Percentiles rank a stretch among this genome's conserved stretches.
Conservation (phyloP, 2,113 vertebrate species). For the Aramus guarauna region DNA sequence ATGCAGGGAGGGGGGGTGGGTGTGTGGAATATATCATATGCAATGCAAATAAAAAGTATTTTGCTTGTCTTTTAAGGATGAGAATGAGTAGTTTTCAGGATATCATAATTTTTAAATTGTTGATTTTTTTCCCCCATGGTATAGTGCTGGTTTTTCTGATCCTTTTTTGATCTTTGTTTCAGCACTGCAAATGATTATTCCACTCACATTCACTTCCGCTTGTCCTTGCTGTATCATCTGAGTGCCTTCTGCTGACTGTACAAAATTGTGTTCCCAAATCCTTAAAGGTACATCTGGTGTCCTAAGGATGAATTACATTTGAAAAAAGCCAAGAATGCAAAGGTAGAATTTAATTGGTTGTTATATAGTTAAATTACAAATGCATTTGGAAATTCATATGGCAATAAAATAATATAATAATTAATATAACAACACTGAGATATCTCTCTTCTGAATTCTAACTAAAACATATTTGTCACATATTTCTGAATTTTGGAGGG, state of each 20-base stretch:
- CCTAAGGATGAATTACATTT: background rate
- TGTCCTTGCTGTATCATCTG: background rate
- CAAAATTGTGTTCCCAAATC: background rate
- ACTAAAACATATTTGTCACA: background rate
- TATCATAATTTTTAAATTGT: background rate
- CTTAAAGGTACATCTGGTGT: background rate
- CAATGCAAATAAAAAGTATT: background rate
- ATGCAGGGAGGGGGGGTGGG: too few species aligned
- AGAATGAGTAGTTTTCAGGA: background rate
- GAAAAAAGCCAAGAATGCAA: background rate
- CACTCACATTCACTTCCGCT: background rate
- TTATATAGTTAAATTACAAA: background rate
- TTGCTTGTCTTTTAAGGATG: background rate
- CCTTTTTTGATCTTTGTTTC: background rate
- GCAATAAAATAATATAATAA: background rate
- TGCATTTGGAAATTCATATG: background rate
- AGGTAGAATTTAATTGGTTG: background rate
- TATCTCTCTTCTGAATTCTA: background rate
- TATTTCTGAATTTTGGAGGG: background rate
- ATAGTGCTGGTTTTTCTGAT: background rate
- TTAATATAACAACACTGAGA: background rate
- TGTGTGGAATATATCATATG: accelerated
- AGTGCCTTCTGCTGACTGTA: background rate
- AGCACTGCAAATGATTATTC: background rate
- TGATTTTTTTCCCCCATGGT: accelerated